Conservation (phyloP, 2,113 vertebrate species). For the Oreotragus oreotragus region DNA sequence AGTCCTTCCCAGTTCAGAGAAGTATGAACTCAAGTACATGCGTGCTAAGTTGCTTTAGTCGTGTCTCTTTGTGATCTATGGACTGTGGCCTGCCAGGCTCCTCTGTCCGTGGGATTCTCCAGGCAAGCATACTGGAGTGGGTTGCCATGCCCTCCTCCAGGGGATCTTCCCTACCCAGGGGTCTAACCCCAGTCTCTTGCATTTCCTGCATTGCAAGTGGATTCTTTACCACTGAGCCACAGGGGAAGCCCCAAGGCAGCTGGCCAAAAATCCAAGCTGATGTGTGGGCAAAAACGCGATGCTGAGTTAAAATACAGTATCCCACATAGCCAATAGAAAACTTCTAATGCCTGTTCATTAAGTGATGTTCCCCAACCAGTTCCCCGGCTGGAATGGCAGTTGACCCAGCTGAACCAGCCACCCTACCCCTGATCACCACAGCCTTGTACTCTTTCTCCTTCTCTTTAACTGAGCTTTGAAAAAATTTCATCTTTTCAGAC, state of each 20-base stretch:
- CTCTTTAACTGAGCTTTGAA: neutral
- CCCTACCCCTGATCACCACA: neutral
- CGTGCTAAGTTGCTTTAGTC: neutral
- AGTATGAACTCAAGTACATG: neutral
- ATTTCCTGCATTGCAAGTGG: neutral
- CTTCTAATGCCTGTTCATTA: neutral
- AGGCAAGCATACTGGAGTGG: neutral
- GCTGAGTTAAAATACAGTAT: neutral
- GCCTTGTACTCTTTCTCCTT: neutral
- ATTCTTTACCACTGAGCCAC: neutral
- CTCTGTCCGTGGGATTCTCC: neutral
- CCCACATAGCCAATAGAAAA: neutral
- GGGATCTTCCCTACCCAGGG: neutral
- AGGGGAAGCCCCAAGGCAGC: neutral
- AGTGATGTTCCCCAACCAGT: neutral
- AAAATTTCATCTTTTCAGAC: neutral
- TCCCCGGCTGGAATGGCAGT: neutral
- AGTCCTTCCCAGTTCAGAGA: neutral
- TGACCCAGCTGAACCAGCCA: neutral
- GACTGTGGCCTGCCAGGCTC: neutral
- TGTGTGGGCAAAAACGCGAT: neutral
- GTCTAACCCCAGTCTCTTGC: neutral
- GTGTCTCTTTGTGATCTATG: neutral
- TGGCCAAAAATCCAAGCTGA: neutral
- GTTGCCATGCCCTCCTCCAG: neutral